These are phyloP conservation scores for Edolisoma coerulescens DNA, from an alignment of 2,113 vertebrate species.

Conservation along the genomic window DNA sequence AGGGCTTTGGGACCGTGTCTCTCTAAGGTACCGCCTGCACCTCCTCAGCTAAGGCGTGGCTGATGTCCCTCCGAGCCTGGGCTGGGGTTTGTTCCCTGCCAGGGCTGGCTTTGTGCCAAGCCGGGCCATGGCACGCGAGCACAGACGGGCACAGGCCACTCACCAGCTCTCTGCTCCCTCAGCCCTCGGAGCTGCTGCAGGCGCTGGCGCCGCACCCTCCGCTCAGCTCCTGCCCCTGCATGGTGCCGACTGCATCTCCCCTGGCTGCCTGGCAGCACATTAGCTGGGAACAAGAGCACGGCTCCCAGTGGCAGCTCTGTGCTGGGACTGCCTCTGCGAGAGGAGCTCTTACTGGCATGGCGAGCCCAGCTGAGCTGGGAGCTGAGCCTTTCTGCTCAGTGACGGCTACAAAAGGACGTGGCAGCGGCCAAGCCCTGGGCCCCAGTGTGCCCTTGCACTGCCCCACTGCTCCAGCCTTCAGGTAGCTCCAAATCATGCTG, in stretches of 20 bases:
- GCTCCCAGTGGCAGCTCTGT: not conserved
- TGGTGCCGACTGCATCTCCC: not conserved
- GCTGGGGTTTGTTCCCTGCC: not conserved
- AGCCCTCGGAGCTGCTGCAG: not conserved
- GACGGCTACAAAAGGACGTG: not conserved
- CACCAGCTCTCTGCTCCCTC: not conserved
- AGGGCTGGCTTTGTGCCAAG: not conserved
- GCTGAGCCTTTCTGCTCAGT: not conserved
- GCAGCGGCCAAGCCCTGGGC: not conserved
- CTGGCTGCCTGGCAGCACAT: not conserved
- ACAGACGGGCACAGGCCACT: not conserved
- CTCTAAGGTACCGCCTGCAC: not conserved
- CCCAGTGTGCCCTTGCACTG: not conserved
- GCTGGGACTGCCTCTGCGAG: not conserved
- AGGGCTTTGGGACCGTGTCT: not conserved
- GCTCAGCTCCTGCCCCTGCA: not conserved
- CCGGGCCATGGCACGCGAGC: fast-evolving
- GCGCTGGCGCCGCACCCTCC: not conserved
- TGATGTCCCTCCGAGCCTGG: not conserved
- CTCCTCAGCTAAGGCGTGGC: fast-evolving
- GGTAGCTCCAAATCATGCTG: not conserved
- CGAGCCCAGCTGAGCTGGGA: not conserved
- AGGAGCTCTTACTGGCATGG: not conserved
- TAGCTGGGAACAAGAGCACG: not conserved
- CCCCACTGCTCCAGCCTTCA: not conserved